Base-by-base conservation (phyloP, 2,113 vertebrate genomes). In the Channa argus region DNA sequence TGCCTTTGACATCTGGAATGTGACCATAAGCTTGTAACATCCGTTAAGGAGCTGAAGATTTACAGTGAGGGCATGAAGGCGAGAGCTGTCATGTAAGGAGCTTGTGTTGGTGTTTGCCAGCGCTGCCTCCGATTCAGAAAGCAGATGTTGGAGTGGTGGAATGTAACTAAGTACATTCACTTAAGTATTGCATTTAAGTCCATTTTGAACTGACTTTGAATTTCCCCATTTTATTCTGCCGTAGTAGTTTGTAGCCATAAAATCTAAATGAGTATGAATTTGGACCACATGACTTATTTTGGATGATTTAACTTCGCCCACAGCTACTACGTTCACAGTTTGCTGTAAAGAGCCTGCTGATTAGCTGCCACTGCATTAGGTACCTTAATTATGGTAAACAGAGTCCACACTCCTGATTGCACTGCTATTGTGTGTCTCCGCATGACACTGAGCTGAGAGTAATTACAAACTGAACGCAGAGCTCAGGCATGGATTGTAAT, bases 1-100 rank as follows among this genome's bases (percentile, higher is more conserved):
- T 5, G 49, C 45, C 63, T 84, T 77, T 71, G 83, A 87, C 90
- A 89, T 91, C 87, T 91, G 90, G 88, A 90, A 66, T 71, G 70
- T 77, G 50, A 85, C 77, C 87, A 86, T 77, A 59, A 88, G 81
- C 90, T 91, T 88, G 84, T 37, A 83, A 74, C 88, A 50, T 77
- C 70, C 46, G 47, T 69, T 88, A 84, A 87, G 84, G 85, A 47
- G 89, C 84, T 87, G 79, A 41, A 88, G 91, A 89, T 82, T 90
- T 88, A 78, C 72, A 71, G 85, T 50, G 24, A 60, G 54, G 78
- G 70, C 80, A 71, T 63, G 68, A 62, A 76, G 81, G 71, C 61
- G 50, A 78, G 73, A 24, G 74, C 60, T 36, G 79, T 60, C 62
- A 1, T 73, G 77, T 91, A 90, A 92, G 88, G 82, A 82, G 89